These are phyloP conservation scores for Pristis pectinata DNA, from an alignment of 2,797 vertebrate species.

Conservation along the genomic window DNA sequence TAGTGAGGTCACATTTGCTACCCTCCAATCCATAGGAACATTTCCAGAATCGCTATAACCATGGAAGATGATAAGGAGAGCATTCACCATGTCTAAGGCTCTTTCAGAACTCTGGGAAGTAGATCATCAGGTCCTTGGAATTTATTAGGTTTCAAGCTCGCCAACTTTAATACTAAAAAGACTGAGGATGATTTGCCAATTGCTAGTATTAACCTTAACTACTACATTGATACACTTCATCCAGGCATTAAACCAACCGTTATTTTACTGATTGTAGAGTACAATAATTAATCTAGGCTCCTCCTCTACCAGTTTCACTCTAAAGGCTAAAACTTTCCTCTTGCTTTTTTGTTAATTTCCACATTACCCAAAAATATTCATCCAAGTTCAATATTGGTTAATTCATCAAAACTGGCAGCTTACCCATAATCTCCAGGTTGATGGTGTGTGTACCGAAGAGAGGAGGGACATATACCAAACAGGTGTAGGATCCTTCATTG, in stretches of 20 bases:
- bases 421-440: slow-evolving; percentile 57
- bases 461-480: slow-evolving; percentile 53
- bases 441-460: slow-evolving; percentile 51
- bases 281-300: background rate
- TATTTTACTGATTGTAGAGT: background rate
- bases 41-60: too few species aligned
- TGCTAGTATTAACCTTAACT: background rate
- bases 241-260: background rate
- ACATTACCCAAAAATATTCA: background rate
- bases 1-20: too few species aligned
- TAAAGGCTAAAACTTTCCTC: background rate
- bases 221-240: background rate
- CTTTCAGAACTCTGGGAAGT: too few species aligned
- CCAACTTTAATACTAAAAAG: too few species aligned
- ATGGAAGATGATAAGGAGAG: too few species aligned
- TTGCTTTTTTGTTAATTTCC: background rate
- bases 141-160: too few species aligned
- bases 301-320: background rate
- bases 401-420: slow-evolving; percentile 25
- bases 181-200: background rate
- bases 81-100: too few species aligned
- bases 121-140: too few species aligned
- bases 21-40: too few species aligned
- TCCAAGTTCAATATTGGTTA: too few species aligned
- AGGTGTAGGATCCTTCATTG: slow-evolving; percentile 57